phyloP scores from a whole-genome alignment of 2,113 vertebrate genomes.

The Antechinus stuartii region DNA sequence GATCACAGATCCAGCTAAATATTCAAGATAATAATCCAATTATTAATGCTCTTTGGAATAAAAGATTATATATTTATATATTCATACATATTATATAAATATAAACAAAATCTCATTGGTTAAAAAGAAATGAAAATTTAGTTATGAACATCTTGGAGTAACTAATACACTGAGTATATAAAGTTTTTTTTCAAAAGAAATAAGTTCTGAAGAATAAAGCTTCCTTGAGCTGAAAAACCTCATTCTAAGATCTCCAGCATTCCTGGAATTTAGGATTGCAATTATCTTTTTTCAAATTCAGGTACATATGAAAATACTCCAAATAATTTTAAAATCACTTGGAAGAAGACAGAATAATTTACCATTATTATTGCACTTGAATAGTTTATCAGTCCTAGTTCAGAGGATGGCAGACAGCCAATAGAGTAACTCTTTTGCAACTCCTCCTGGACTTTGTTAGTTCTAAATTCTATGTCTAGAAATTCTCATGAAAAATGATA shows the following conservation, averaged over 20 bases:
- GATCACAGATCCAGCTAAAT: background rate
- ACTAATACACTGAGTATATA: conserved; percentile 55
- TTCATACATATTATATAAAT: conserved; percentile 19
- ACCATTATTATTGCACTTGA: conserved; percentile 60
- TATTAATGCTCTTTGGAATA: background rate
- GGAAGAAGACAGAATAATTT: conserved; percentile 66
- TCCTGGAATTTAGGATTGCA: conserved; percentile 65
- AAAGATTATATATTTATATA: conserved; percentile 13
- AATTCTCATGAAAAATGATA: background rate
- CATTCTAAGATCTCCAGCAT: conserved; percentile 69
- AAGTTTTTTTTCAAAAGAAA: conserved; percentile 69
- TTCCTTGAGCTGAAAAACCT: conserved; percentile 66
- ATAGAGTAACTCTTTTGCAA: background rate
- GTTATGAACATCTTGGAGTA: conserved; percentile 16
- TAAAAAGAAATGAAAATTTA: conserved; percentile 51
- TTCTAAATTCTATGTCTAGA: background rate
- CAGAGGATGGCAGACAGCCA: conserved; percentile 61
- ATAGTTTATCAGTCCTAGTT: conserved; percentile 61
- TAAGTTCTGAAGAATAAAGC: conserved; percentile 52
- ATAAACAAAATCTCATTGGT: conserved; percentile 53
- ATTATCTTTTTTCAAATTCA: conserved; percentile 60
- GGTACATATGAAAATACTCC: conserved; percentile 55
- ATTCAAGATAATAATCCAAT: background rate
- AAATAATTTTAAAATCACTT: conserved; percentile 65
- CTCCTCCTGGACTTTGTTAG: background rate